phyloP scores from a whole-genome alignment of 2,888 invertebrate species.

The Rhagonycha lutea region DNA sequence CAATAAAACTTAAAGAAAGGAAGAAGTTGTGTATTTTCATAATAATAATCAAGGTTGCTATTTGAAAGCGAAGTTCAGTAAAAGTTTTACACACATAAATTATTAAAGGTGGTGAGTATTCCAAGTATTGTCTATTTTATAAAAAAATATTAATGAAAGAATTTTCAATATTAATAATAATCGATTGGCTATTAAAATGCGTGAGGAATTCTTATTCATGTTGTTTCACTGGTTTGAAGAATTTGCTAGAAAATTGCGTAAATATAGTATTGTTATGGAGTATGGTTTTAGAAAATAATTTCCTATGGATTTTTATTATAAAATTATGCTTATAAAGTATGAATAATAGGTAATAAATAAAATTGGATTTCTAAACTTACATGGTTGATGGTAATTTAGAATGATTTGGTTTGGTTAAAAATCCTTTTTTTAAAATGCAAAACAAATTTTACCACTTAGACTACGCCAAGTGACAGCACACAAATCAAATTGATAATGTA shows the following conservation, averaged over 20 bases:
- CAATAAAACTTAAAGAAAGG: too few species aligned
- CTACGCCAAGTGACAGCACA: too few species aligned
- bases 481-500: too few species aligned
- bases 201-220: not conserved
- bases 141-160: not conserved
- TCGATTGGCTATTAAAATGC: not conserved
- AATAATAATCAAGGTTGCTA: not conserved
- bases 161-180: not conserved
- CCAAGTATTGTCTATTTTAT: not conserved
- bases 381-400: too few species aligned
- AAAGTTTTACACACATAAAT: not conserved
- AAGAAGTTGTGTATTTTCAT: not conserved
- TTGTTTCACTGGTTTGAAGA: not conserved
- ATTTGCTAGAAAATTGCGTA: not conserved
- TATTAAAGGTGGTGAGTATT: not conserved
- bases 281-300: not conserved
- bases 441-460: too few species aligned
- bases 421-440: too few species aligned
- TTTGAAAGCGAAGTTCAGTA: not conserved
- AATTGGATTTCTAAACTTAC: too few species aligned
- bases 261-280: not conserved
- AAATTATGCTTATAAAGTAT: too few species aligned
- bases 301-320: not conserved
- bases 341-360: too few species aligned
- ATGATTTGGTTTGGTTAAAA: too few species aligned